Evolutionary conservation across 1,140 invertebrate species (phyloP).

Genomic region (Drosophila parvula): DNA sequence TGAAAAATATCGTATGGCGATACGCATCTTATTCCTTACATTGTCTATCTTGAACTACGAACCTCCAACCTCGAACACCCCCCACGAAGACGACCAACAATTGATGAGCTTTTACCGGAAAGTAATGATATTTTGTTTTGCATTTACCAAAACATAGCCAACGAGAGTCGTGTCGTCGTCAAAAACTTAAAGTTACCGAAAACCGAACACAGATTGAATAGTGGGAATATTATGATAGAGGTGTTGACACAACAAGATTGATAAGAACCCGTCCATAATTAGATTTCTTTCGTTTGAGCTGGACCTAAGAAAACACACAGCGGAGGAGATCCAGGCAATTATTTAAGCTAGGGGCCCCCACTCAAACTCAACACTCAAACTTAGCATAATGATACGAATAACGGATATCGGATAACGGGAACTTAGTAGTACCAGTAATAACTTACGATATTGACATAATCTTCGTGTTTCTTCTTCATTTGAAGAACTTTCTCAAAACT

Average conservation of each 20-base stretch:
- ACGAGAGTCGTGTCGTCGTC: constrained; percentile 7
- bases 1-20: neutral
- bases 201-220: constrained; percentile 23
- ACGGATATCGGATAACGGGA: constrained; percentile 10
- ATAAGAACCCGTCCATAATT: constrained; percentile 83
- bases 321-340: constrained; percentile 40
- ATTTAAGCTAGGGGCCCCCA: constrained; percentile 21
- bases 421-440: constrained; percentile 43
- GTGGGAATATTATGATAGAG: constrained; percentile 27
- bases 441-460: constrained; percentile 36
- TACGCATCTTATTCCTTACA: neutral
- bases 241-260: constrained; percentile 81
- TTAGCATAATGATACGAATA: constrained; percentile 39
- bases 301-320: constrained; percentile 23
- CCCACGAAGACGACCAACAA: constrained; percentile 46
- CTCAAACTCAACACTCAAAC: constrained; percentile 7
- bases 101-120: constrained; percentile 77
- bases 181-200: constrained; percentile 15
- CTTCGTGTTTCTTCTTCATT: constrained; percentile 64
- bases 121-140: constrained; percentile 76
- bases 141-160: constrained; percentile 65
- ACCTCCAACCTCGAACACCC: constrained; percentile 16
- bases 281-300: constrained; percentile 76
- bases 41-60: neutral
- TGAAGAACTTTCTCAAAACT: constrained; percentile 34